Evolutionary conservation across 2,113 vertebrate species (phyloP).

Genomic region (Lichenostomus cassidix): DNA sequence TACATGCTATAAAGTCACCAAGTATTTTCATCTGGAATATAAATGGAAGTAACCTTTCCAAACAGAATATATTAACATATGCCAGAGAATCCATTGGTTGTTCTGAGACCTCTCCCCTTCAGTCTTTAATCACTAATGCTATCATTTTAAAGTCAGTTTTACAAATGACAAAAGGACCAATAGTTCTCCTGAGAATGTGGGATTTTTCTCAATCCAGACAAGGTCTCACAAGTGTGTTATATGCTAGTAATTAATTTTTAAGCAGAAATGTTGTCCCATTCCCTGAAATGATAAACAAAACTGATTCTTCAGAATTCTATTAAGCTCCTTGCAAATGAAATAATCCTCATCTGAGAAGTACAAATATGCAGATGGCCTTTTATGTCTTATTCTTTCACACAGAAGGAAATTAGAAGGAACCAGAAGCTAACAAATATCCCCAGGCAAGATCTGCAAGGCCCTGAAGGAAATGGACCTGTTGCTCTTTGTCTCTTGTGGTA

Average conservation of each 20-base stretch:
- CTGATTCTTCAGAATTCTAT: neutral
- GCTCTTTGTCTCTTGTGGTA: neutral
- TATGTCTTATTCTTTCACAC: neutral
- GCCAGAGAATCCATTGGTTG: slow-evolving; percentile 1
- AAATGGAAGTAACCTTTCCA: slow-evolving; percentile 60
- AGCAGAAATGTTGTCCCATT: neutral
- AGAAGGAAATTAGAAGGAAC: slow-evolving; percentile 20
- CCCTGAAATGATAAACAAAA: slow-evolving; percentile 3
- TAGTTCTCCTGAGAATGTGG: neutral
- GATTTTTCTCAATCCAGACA: neutral
- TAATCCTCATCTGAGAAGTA: slow-evolving; percentile 12
- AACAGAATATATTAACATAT: slow-evolving; percentile 49
- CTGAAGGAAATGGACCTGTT: neutral
- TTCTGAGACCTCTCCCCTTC: neutral
- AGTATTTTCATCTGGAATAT: slow-evolving; percentile 42
- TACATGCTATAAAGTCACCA: neutral
- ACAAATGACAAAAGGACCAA: neutral
- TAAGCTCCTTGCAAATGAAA: slow-evolving; percentile 1
- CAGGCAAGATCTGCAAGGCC: neutral
- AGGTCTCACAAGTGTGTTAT: neutral
- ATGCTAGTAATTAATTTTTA: neutral
- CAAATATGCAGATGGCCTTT: slow-evolving; percentile 1
- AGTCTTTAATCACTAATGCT: slow-evolving; percentile 43
- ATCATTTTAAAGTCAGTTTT: neutral
- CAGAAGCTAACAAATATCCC: neutral